Evolutionary conservation across 2,888 invertebrate species (phyloP).

Genomic region (Physocephala rufipes): DNA sequence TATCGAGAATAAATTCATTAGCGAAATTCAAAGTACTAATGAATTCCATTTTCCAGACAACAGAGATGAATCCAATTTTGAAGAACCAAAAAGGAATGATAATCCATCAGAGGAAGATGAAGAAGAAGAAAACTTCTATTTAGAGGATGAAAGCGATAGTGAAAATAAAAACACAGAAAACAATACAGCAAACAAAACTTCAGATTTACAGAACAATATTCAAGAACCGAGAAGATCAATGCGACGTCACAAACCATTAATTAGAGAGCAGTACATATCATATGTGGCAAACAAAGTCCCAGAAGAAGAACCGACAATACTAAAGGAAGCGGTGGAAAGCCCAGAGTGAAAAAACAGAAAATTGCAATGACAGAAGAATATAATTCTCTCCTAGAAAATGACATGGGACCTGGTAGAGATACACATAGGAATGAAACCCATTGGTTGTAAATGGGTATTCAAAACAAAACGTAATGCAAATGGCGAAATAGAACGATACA

Average conservation of each 20-base stretch:
- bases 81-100: no score
- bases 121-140: conserved; percentile 1
- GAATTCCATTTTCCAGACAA: no score
- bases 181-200: not conserved
- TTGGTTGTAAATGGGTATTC: conserved; percentile 1
- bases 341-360: not conserved
- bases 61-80: no score
- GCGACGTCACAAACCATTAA: no score
- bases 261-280: no score
- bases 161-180: not conserved
- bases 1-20: not conserved
- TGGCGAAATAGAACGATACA: not conserved
- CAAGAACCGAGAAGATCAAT: no score
- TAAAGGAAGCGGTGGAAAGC: not conserved
- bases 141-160: not conserved
- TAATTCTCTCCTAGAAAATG: not conserved
- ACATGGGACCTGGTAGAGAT: not conserved
- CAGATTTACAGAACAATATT: no score
- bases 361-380: not conserved
- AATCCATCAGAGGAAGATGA: no score
- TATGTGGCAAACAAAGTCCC: not conserved
- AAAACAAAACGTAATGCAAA: not conserved
- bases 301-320: not conserved
- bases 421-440: not conserved
- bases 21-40: no score